These are phyloP conservation scores for Setophaga kirtlandii DNA, from an alignment of 2,113 vertebrate species.

Conservation along the genomic window DNA sequence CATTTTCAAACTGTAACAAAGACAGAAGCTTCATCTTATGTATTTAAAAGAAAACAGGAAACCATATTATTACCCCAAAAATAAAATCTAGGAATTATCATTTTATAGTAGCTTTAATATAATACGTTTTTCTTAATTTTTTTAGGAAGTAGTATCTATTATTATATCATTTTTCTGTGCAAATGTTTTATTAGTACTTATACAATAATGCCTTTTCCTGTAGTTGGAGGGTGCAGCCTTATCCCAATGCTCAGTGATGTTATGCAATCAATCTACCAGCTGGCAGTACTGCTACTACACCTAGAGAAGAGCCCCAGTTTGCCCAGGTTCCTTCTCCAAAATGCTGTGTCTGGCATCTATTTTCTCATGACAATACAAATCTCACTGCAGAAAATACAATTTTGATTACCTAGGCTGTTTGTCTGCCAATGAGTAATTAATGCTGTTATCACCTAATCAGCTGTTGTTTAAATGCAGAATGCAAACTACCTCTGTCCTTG, in stretches of 20 bases:
- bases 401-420: conserved; percentile 23
- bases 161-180: background rate
- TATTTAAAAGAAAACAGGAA: background rate
- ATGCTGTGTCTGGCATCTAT: background rate
- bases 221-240: background rate
- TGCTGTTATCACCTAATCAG: conserved; percentile 40
- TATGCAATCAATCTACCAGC: background rate
- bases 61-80: background rate
- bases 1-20: background rate
- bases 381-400: conserved; percentile 14
- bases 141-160: background rate
- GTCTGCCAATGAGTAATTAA: conserved; percentile 30
- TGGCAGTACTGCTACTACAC: background rate
- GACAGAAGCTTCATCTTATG: background rate
- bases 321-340: background rate
- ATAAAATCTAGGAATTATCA: background rate
- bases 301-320: background rate
- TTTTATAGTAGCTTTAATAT: background rate
- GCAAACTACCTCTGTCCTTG: background rate
- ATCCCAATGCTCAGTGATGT: accelerated
- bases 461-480: conserved; percentile 22
- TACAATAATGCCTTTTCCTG: background rate
- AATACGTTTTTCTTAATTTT: background rate
- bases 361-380: background rate
- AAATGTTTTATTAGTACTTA: background rate